Base-by-base conservation (phyloP, 2,797 vertebrate species). In the Etheostoma perlongum region DNA sequence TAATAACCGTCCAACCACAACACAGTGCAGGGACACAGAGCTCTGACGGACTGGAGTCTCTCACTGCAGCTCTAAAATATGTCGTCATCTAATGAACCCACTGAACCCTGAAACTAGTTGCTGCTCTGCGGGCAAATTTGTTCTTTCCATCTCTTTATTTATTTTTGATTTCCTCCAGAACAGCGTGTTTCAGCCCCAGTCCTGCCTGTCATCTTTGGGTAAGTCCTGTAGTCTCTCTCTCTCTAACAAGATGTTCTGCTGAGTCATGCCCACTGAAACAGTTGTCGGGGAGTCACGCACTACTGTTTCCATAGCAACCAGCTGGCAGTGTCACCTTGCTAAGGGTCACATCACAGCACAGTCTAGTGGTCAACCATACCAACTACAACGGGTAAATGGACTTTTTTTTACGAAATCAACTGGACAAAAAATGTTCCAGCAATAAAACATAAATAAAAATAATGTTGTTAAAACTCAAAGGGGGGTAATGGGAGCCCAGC, bases 291-390 rank as follows among this genome's bases (percentile, higher is more conserved):
- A 86, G 88, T 91, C 88, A 74, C 76, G 76, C 71, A 78, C 88
- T 78, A 65, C 74, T 62, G 87, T 95, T 92, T 91, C 94, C 91
- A 79, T 89, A 79, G 94, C 75, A 94, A 95, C 94, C 78, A 33
- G 67, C 78, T 85, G 80, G 65, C 85, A 82, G 76, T 83, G 83
- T 94, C 90, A 94, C 88, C 87, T 92, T 81, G 88, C 60, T 13
- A 3, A 10, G 1, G 67, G 71, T 53, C 60, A 70, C 36, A 7
- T 67, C 21, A 55, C 65, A 72, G 69, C 76, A 67, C 83, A 21
- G 62, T 65, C 89, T 86, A 71, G 73, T 87, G 93, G 89, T 67
- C 44, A 14, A 15, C 16, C 5, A 2, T 0, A 2, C 54, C 25
- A 71, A 72, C 57, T 78, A 54, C 81, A 79, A 6, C 25, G 15